A percentile compares a stretch with the other conserved stretches of the same genome.
Evolutionary conservation across 2,113 vertebrate genomes (phyloP).

Genomic region (Rhynchomys soricoides): DNA sequence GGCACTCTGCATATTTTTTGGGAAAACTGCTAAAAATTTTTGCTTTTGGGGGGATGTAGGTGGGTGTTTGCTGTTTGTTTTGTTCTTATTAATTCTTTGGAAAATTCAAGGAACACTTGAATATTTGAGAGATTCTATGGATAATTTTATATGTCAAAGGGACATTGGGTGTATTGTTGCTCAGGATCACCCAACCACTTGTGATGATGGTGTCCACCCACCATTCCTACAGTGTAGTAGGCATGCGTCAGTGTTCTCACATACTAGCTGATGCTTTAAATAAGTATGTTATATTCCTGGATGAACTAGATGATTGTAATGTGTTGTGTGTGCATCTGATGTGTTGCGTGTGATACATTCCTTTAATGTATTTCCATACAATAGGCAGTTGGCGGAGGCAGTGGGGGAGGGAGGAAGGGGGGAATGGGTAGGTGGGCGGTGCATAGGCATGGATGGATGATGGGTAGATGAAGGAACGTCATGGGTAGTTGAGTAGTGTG

Average conservation of each 20-base stretch:
- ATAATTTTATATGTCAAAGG: conserved; percentile 48
- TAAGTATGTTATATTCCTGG: background rate
- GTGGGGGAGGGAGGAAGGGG: no score
- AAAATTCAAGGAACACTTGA: conserved; percentile 36
- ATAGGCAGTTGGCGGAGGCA: background rate
- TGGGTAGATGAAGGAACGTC: background rate
- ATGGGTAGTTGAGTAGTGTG: background rate
- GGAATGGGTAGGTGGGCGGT: no score
- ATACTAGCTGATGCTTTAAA: background rate
- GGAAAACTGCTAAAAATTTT: conserved; percentile 51
- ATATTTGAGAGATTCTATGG: conserved; percentile 60
- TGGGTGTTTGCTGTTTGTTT: background rate
- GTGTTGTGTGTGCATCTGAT: background rate
- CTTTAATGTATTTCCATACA: background rate
- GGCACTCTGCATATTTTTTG: conserved; percentile 50
- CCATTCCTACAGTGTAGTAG: background rate
- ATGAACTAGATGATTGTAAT: background rate
- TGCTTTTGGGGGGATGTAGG: background rate
- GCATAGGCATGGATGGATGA: background rate
- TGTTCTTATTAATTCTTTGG: conserved; percentile 60
- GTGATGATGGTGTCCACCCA: background rate
- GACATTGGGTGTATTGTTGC: background rate
- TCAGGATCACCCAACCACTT: background rate
- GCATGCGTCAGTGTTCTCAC: background rate
- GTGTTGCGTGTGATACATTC: no score